These are phyloP conservation scores for Agonopterix arenella DNA, from an alignment of 2,888 invertebrate genomes.

Conservation along the genomic window DNA sequence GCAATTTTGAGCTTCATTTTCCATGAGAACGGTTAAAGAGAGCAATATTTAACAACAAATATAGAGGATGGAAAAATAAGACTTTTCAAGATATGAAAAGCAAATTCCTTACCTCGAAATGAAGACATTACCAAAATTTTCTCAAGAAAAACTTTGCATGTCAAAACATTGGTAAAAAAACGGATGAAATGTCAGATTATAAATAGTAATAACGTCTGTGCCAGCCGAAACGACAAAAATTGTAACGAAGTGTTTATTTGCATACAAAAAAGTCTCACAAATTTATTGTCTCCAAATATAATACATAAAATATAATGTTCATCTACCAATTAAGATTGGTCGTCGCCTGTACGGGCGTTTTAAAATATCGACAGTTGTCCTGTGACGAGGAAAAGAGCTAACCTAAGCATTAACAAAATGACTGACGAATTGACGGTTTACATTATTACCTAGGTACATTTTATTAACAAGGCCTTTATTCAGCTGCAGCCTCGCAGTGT, in stretches of 20 bases:
- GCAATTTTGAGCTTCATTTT: constrained; percentile 41
- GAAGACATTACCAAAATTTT: constrained; percentile 64
- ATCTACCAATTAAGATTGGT: no score
- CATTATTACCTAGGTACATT: no score
- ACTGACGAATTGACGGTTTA: no score
- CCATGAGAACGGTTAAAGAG: constrained; percentile 39
- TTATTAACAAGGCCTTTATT: no score
- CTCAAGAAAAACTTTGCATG: constrained; percentile 59
- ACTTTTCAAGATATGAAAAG: constrained; percentile 63
- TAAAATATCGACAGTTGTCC: no score
- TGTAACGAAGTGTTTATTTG: background rate
- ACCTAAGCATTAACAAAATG: background rate
- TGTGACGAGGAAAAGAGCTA: background rate
- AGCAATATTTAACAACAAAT: constrained; percentile 30
- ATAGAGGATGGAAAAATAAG: constrained; percentile 41
- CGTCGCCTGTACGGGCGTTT: no score
- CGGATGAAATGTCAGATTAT: background rate
- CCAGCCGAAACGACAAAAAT: background rate
- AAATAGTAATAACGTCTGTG: background rate
- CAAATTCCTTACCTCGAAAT: constrained; percentile 41
- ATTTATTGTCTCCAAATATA: background rate
- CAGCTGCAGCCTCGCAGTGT: no score
- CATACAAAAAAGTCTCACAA: background rate
- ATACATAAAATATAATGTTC: background rate
- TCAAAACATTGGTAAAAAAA: constrained; percentile 13